Conservation (phyloP, 2,113 vertebrate genomes). For the Rhizomys pruinosus region DNA sequence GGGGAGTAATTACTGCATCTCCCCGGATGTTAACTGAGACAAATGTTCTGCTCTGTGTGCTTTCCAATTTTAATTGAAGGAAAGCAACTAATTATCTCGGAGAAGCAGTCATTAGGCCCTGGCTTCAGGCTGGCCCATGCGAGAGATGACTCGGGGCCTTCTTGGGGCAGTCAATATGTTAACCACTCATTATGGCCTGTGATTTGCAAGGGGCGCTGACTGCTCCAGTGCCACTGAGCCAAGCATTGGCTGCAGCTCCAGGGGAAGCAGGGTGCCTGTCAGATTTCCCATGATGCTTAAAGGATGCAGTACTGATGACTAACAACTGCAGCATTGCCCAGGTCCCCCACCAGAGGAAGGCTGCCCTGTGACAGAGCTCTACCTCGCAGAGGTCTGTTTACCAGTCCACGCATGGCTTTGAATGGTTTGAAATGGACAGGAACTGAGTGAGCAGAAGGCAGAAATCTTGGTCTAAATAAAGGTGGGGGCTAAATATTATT, state of each 20-base stretch:
- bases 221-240: not conserved
- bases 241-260: not conserved
- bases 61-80: constrained; percentile 75
- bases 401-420: rapidly evolving
- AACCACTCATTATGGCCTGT: not conserved
- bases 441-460: rapidly evolving
- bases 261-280: too few species aligned
- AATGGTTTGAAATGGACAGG: too few species aligned
- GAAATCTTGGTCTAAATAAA: rapidly evolving
- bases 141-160: constrained; percentile 41
- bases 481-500: too few species aligned
- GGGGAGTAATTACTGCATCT: constrained; percentile 68
- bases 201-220: not conserved
- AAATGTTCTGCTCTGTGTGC: constrained; percentile 61
- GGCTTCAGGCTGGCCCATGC: constrained; percentile 56
- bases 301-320: rapidly evolving
- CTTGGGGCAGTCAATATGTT: constrained; percentile 8
- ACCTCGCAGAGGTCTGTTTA: rapidly evolving
- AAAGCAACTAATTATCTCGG: constrained; percentile 70
- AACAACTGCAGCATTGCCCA: not conserved
- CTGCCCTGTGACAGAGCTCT: rapidly evolving
- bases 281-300: rapidly evolving
- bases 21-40: constrained; percentile 57
- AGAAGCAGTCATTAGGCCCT: constrained; percentile 58
- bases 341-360: not conserved